phyloP scores from a whole-genome alignment of 1,140 invertebrate genomes.

The Penaeus vannamei region DNA sequence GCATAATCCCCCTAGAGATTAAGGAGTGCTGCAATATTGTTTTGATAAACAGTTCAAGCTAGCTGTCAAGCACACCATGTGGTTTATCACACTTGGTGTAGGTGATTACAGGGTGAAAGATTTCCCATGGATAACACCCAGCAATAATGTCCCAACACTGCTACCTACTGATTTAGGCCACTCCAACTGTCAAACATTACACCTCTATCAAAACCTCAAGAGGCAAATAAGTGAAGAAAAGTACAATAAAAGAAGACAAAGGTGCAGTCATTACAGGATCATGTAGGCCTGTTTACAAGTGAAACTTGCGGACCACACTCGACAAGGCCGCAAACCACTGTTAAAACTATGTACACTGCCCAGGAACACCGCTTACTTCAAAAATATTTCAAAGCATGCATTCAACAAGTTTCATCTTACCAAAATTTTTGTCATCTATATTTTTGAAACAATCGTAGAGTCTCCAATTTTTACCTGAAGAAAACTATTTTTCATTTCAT shows the following conservation, averaged over 20 bases:
- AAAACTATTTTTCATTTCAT: slow-evolving; percentile 58
- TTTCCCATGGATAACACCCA: slow-evolving; percentile 50
- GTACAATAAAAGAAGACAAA: slow-evolving; percentile 57
- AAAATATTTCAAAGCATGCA: slow-evolving; percentile 60
- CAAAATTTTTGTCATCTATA: slow-evolving; percentile 64
- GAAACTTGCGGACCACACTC: slow-evolving; percentile 48
- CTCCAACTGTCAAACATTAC: slow-evolving; percentile 63
- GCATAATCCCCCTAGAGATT: slow-evolving; percentile 51
- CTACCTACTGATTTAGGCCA: slow-evolving; percentile 64
- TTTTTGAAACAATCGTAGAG: slow-evolving; percentile 62
- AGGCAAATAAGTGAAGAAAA: slow-evolving; percentile 59
- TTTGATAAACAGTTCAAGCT: slow-evolving; percentile 54
- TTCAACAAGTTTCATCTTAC: slow-evolving; percentile 63
- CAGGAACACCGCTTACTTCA: slow-evolving; percentile 65
- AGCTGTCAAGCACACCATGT: slow-evolving; percentile 63
- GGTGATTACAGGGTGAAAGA: slow-evolving; percentile 63
- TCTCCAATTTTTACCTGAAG: slow-evolving; percentile 61
- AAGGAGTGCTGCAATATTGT: slow-evolving; percentile 58
- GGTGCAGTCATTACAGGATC: slow-evolving; percentile 63
- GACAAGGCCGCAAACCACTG: slow-evolving; percentile 58
- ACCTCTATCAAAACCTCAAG: slow-evolving; percentile 63
- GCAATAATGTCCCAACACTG: slow-evolving; percentile 60
- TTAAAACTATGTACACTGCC: slow-evolving; percentile 60
- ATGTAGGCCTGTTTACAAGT: slow-evolving; percentile 53
- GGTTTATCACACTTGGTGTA: slow-evolving; percentile 56